A percentile compares a stretch with the other conserved stretches of the same genome.
Conservation (phyloP, 2,797 vertebrate genomes). For the Luscinia luscinia region DNA sequence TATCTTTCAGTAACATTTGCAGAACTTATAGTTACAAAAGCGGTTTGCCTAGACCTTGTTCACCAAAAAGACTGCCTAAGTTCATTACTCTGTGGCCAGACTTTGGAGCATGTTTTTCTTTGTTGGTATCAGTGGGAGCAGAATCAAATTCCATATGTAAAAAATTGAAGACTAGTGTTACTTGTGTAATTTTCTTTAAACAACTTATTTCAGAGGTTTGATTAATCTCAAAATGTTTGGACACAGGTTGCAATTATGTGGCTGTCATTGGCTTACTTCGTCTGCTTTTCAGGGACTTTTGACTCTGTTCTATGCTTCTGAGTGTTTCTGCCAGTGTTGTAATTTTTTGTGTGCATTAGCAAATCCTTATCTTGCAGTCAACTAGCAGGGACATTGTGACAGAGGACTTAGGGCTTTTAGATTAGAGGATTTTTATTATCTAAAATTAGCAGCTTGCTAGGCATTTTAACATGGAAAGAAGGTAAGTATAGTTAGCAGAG, state of each 20-base stretch:
- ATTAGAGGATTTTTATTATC: constrained; percentile 48
- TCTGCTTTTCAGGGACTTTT: constrained; percentile 63
- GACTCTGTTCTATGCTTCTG: constrained; percentile 10
- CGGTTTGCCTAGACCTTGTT: constrained; percentile 24
- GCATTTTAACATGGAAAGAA: constrained; percentile 37
- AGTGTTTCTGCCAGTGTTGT: constrained; percentile 44
- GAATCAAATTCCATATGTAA: background rate
- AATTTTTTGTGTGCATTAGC: constrained; percentile 61
- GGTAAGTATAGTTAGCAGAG: constrained; percentile 36
- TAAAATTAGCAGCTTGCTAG: constrained; percentile 53
- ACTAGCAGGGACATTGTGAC: constrained; percentile 33
- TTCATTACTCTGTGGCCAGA: background rate
- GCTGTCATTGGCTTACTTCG: background rate
- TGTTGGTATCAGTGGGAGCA: background rate
- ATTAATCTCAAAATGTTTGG: background rate
- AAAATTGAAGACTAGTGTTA: background rate
- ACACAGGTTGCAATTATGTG: background rate
- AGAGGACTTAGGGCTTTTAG: constrained; percentile 44
- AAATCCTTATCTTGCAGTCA: constrained; percentile 59
- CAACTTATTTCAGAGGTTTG: background rate
- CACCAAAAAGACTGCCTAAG: background rate
- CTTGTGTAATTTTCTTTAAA: background rate
- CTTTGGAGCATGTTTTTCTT: background rate
- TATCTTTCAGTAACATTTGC: constrained; percentile 55
- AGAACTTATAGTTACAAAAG: constrained; percentile 56